These are phyloP conservation scores for Idris sp. DNA, from an alignment of 1,140 invertebrate genomes.

Conservation along the genomic window DNA sequence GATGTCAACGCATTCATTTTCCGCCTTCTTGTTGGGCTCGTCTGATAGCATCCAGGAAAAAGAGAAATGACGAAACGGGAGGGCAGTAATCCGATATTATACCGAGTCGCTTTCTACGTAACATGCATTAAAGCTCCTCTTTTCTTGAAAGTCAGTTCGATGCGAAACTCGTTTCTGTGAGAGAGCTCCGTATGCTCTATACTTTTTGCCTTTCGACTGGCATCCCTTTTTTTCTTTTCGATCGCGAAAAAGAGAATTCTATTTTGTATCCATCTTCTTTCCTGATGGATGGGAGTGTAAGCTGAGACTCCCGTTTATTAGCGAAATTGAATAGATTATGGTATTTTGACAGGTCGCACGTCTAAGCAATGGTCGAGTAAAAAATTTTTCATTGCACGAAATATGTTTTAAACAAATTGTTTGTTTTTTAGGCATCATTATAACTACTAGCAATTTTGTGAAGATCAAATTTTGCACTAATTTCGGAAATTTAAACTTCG, in stretches of 20 bases:
- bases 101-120: slow-evolving; percentile 64
- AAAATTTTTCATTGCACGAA: too few species aligned
- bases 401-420: too few species aligned
- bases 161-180: slow-evolving; percentile 55
- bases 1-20: too few species aligned
- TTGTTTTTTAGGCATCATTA: too few species aligned
- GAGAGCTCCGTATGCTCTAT: slow-evolving; percentile 31
- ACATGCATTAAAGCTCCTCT: slow-evolving; percentile 64
- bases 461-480: too few species aligned
- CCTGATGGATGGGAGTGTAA: slow-evolving; percentile 2
- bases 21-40: too few species aligned
- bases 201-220: slow-evolving; percentile 14
- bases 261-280: slow-evolving; percentile 11
- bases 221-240: slow-evolving; percentile 8
- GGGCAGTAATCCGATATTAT: slow-evolving; percentile 72
- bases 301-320: slow-evolving; percentile 12
- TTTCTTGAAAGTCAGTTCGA: slow-evolving; percentile 60
- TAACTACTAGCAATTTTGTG: too few species aligned
- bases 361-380: too few species aligned
- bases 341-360: not conserved
- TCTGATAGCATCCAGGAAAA: slow-evolving; percentile 7
- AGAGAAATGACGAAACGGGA: slow-evolving; percentile 49
- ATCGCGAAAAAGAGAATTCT: slow-evolving; percentile 24
- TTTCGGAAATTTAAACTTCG: too few species aligned
- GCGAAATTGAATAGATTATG: not conserved